phyloP scores from a whole-genome alignment of 2,797 vertebrate species.

The Phalanger gymnotis region DNA sequence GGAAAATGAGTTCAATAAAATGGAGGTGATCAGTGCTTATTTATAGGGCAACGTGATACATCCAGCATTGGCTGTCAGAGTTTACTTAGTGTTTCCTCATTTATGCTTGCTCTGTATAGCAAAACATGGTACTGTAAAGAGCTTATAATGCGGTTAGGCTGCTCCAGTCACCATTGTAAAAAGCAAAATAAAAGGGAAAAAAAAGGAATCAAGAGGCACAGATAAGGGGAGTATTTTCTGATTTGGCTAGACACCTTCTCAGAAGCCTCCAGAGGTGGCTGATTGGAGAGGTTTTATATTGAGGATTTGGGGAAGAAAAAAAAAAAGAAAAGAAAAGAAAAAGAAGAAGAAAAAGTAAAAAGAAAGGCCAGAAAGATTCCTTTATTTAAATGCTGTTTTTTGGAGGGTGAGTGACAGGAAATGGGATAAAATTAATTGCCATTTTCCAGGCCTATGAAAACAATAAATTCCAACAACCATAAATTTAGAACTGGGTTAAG shows the following conservation, averaged over 20 bases:
- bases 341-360: not conserved
- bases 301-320: not conserved
- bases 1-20: conserved; percentile 88
- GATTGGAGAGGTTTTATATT: not conserved
- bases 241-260: not conserved
- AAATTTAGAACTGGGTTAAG: conserved; percentile 71
- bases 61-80: conserved; percentile 82
- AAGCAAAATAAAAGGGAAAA: conserved; percentile 55
- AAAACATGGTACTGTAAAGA: conserved; percentile 71
- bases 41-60: conserved; percentile 86
- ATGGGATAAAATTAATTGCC: conserved; percentile 61
- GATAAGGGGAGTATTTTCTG: not conserved
- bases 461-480: conserved; percentile 64
- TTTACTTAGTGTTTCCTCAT: conserved; percentile 82
- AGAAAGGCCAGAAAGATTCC: not conserved
- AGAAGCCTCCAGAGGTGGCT: not conserved
- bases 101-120: conserved; percentile 78
- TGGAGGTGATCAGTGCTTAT: conserved; percentile 88
- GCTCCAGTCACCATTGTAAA: conserved; percentile 70
- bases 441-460: conserved; percentile 68
- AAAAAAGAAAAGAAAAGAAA: not conserved
- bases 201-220: conserved; percentile 19
- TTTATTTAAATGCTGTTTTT: conserved; percentile 49
- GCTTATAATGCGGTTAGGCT: conserved; percentile 72
- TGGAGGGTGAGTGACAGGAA: conserved; percentile 56